Evolutionary conservation across 1,140 invertebrate genomes (phyloP).

Genomic region (Oreohelix idahoensis): DNA sequence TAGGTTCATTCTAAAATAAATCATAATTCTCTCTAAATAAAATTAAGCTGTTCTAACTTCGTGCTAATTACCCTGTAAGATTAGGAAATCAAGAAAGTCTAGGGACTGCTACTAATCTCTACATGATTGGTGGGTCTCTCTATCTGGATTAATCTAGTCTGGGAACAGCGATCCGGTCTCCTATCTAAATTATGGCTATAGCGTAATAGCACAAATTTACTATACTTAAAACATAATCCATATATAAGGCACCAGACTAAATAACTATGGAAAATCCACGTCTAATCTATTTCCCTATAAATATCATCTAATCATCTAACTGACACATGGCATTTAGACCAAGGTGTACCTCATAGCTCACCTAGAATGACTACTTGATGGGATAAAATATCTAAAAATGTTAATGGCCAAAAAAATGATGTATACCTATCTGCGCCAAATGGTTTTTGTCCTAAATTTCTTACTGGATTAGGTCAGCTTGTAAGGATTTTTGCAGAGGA

Average conservation of each 20-base stretch:
- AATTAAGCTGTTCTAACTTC: too few relatives aligned
- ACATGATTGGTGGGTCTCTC: conserved; percentile 1
- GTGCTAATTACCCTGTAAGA: too few relatives aligned
- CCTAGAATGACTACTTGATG: conserved; percentile 30
- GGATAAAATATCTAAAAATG: too few relatives aligned
- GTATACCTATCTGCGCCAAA: conserved; percentile 62
- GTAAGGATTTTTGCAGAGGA: conserved; percentile 56
- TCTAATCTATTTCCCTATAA: too few relatives aligned
- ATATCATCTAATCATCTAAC: too few relatives aligned
- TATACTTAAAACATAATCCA: too few relatives aligned
- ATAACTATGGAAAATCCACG: too few relatives aligned
- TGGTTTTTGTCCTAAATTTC: conserved; percentile 63
- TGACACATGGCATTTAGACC: not conserved
- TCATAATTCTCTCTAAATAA: too few relatives aligned
- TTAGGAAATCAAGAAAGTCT: too few relatives aligned
- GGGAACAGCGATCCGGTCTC: not conserved
- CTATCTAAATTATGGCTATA: not conserved
- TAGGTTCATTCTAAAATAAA: not conserved
- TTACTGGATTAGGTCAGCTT: conserved; percentile 62
- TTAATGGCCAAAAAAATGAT: too few relatives aligned
- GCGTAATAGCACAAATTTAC: too few relatives aligned
- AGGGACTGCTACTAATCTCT: not conserved
- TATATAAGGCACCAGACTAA: too few relatives aligned
- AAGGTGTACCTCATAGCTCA: not conserved
- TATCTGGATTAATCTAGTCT: conserved; percentile 21